Evolutionary conservation across 2,113 vertebrate species (phyloP), one percentile per base, ranked within the genome.

Genomic region (Zapus hudsonius): DNA sequence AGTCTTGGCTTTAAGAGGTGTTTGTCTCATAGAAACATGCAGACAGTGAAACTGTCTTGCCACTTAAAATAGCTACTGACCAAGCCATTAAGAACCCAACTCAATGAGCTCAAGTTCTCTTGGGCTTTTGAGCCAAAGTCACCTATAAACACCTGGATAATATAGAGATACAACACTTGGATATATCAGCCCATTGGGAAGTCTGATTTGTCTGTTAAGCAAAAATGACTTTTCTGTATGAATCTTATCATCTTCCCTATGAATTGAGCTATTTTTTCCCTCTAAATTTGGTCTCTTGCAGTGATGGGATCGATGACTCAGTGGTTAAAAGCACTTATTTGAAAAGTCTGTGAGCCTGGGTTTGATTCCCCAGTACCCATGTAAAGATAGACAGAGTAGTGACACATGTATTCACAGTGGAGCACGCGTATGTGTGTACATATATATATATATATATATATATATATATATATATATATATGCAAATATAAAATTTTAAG

Each of bases 221-320:
- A 85, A 57, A 80, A 93, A 64, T 79, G 29, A 52, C 3, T 73
- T 73, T 89, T 61, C 81, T 22, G 55, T 72, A 6, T 11, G n/a
- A 92, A n/a, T 63, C 86, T 92, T 1, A 0, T 33, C 40, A 20
- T 29, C 67, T 59, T 42, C 33, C 61, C 47, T 27, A 70, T 55
- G 29, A 72, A 38, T 95, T 93, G 81, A 92, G 87, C 93, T 94
- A 93, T 94, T 70, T 44, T 72, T 90, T 79, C 66, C 70, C 16
- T 75, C 91, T 94, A 90, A 38, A 13, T 52, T 52, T 52, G 52
- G 52, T 52, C 52, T 52, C 16, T 52, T 52, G 52, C 52, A 52
- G 11, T 52, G 52, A n/a, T n/a, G 52, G 12, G 52, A 52, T n/a
- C n/a, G 52, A 52, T 52, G 52, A 15, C 52, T 52, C 12, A 52